Evolutionary conservation across 2,113 vertebrate genomes (phyloP).

Genomic region (Gavia stellata): DNA sequence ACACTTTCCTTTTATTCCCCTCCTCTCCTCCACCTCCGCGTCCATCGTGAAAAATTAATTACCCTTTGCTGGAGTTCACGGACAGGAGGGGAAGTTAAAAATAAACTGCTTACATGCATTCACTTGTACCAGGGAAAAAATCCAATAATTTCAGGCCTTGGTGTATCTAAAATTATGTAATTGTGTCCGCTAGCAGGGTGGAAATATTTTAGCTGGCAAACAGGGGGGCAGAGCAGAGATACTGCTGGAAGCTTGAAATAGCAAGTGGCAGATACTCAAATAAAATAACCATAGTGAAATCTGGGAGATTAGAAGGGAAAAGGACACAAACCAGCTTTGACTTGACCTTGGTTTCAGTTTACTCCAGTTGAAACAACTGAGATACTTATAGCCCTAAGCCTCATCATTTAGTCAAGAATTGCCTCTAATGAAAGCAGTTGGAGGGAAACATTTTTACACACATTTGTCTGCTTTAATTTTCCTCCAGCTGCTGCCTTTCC

Average conservation of each 20-base stretch:
- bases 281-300: conserved; percentile 37
- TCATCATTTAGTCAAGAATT: conserved; percentile 34
- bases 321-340: conserved; percentile 18
- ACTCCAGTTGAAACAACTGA: conserved; percentile 22
- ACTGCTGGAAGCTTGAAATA: conserved; percentile 10
- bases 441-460: conserved; percentile 6
- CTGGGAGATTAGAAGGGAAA: conserved; percentile 31
- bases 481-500: conserved; percentile 38
- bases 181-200: not conserved
- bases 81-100: conserved; percentile 12
- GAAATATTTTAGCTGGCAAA: conserved; percentile 23
- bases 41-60: not conserved
- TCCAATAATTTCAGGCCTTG: conserved; percentile 2
- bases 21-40: not conserved
- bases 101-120: not conserved
- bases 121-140: not conserved
- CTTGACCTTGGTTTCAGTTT: conserved; percentile 55
- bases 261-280: conserved; percentile 37
- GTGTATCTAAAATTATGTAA: conserved; percentile 35
- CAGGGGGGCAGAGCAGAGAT: not conserved
- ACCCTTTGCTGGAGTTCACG: not conserved
- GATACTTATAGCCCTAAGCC: conserved; percentile 45
- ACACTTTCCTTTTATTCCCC: not conserved
- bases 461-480: conserved; percentile 35
- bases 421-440: conserved; percentile 37